Evolutionary conservation across 2,888 invertebrate genomes (phyloP), one percentile per base, ranked within the genome.

Genomic region (Leptothorax acervorum): DNA sequence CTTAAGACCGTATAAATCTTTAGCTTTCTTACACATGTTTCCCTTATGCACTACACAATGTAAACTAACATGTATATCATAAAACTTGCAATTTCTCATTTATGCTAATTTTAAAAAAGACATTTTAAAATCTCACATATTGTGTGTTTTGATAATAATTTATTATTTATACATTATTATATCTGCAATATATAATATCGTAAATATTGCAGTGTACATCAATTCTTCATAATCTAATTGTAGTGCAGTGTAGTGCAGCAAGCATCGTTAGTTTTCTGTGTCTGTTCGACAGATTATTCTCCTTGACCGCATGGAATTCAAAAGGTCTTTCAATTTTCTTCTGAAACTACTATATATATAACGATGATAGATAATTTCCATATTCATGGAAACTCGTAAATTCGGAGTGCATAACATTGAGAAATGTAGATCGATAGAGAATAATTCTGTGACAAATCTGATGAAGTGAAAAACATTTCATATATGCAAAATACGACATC

Each of bases 351-450:
- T 42, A 2, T 57, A 35, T 45, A n/a, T 45, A 45, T 55, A 45
- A 76, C 75, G 18, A 65, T 42, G 23, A 60, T 48, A 71, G 45
- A 79, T 79, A 79, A 79, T 70, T 6, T 71, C 57, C 9, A 23
- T 35, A 23, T 79, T 48, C 35, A 18, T 5, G 12, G 48, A 71
- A 71, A 68, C 18, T 70, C 57, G 11, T 71, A 71, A 71, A 79
- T 60, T 71, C 23, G 15, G 18, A 68, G 48, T 57, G 35, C 15
- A 31, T 23, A 71, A 70, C 60, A 28, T 57, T 31, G 23, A 75
- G 23, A 57, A 48, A 57, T 57, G 60, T 39, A 71, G 45, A 45
- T 48, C 55, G 35, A 79, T 71, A 71, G 60, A 71, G 60, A 70
- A 28, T 48, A 42, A 8, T 2, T 68, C 12, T 57, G 15, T 9